A percentile compares a stretch with the other conserved stretches of the same genome.
These are phyloP conservation scores for Hypsibius dujardini DNA, from an alignment of 1,140 invertebrate genomes.

Conservation along the genomic window DNA sequence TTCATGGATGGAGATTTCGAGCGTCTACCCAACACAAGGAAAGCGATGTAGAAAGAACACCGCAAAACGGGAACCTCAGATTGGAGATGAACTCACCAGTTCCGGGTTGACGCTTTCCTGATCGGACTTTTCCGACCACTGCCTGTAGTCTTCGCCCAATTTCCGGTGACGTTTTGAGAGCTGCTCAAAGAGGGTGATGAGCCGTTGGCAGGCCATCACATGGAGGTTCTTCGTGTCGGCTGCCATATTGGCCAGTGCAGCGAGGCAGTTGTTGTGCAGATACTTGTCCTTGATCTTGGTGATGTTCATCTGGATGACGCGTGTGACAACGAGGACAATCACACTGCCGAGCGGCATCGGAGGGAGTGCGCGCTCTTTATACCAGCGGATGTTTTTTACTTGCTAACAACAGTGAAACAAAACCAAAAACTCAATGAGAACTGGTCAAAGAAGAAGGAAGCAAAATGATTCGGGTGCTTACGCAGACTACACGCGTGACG, in stretches of 20 bases:
- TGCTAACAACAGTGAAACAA: constrained; percentile 40
- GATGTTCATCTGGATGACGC: constrained; percentile 96
- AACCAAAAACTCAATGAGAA: constrained; percentile 26
- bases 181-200: constrained; percentile 70
- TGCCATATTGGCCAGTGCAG: constrained; percentile 93
- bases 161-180: constrained; percentile 53
- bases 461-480: too few relatives aligned
- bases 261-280: constrained; percentile 86
- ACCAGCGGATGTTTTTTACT: constrained; percentile 73
- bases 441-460: not conserved
- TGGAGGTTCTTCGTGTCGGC: constrained; percentile 79
- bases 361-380: constrained; percentile 65
- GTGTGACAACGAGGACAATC: constrained; percentile 75
- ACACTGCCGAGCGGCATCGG: constrained; percentile 90
- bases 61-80: constrained; percentile 35
- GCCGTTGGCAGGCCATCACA: constrained; percentile 82
- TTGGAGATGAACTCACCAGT: constrained; percentile 24
- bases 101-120: constrained; percentile 26
- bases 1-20: constrained; percentile 81
- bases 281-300: constrained; percentile 88
- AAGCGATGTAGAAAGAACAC: too few relatives aligned
- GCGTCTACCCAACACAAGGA: constrained; percentile 37
- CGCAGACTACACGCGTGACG: too few relatives aligned
- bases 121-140: constrained; percentile 16
- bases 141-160: not conserved